Evolutionary conservation across 2,888 invertebrate genomes (phyloP), one percentile per base, ranked within the genome.

Genomic region (Taphrorychus bicolor): DNA sequence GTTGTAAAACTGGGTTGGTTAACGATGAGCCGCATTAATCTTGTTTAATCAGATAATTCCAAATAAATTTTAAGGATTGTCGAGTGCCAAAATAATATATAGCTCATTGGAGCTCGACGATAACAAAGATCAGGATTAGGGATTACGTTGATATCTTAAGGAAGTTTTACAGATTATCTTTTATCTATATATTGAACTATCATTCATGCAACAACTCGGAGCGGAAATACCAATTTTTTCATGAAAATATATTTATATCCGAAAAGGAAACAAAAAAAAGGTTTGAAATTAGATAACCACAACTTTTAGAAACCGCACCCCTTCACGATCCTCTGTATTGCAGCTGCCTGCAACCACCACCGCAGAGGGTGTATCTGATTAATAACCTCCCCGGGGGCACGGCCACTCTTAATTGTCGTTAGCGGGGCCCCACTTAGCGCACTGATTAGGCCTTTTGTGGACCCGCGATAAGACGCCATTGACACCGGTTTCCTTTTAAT

Each of bases 401-500:
- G 64, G 49, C 40, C 54, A 54, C 48, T 63, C 59, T 63, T 68
- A 68, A 68, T 68, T 68, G 68, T 68, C 48, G 62, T 63, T 67
- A 58, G 67, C 58, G 49, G 45, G 59, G 63, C 63, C 59, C 63
- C 68, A 67, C 67, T 67, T 67, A 62, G 45, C 42, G 58, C 57
- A 57, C 61, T 69, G 69, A 69, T 69, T 69, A 69, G 64, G 60
- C 69, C 69, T 64, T 69, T 69, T 69, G 69, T 64, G 62, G 68
- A n/a, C 49, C 18, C 24, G 52, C 49, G 69, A 69, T 69, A 69
- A 63, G 64, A 53, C 62, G 59, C 70, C 65, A 61, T 65, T 56
- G 66, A 70, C 70, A 70, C 62, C 66, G 66, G 59, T 66, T 70
- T 66, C 66, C 62, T 70, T 70, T 70, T 66, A 70, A 70, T 70